Conservation (phyloP, 2,888 invertebrate genomes). For the Cotesia congregata region DNA sequence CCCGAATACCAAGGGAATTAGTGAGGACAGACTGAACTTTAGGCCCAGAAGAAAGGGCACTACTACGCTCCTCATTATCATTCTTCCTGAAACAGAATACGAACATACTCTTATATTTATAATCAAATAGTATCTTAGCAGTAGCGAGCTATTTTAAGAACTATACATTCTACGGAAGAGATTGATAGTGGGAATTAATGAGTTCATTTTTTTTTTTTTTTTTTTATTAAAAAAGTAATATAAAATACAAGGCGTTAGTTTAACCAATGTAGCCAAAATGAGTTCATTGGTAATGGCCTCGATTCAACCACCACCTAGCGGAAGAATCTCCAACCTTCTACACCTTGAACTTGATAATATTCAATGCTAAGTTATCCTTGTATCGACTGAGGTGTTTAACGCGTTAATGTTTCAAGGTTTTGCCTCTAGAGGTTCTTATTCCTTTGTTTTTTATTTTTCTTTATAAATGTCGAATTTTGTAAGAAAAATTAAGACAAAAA, state of each 20-base stretch:
- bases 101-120: slow-evolving; percentile 19
- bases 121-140: not conserved
- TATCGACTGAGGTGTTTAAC: slow-evolving; percentile 27
- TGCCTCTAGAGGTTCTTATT: slow-evolving; percentile 29
- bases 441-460: slow-evolving; percentile 9
- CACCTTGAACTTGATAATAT: slow-evolving; percentile 39
- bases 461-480: not conserved
- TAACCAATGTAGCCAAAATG: too few species aligned
- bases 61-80: slow-evolving; percentile 80
- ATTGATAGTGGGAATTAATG: not conserved
- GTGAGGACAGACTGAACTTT: slow-evolving; percentile 83
- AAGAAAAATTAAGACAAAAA: not conserved
- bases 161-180: too few species aligned
- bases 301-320: slow-evolving; percentile 62
- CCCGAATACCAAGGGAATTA: slow-evolving; percentile 82
- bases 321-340: slow-evolving; percentile 43
- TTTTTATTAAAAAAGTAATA: too few species aligned
- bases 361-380: not conserved
- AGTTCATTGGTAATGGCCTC: slow-evolving; percentile 52
- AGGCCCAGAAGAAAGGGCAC: slow-evolving; percentile 84
- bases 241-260: too few species aligned
- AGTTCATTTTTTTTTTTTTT: too few species aligned
- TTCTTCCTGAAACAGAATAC: slow-evolving; percentile 75
- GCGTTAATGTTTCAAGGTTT: slow-evolving; percentile 10
- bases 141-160: too few species aligned